Evolutionary conservation across 2,888 invertebrate species (phyloP).

Genomic region (Mythimna loreyi): DNA sequence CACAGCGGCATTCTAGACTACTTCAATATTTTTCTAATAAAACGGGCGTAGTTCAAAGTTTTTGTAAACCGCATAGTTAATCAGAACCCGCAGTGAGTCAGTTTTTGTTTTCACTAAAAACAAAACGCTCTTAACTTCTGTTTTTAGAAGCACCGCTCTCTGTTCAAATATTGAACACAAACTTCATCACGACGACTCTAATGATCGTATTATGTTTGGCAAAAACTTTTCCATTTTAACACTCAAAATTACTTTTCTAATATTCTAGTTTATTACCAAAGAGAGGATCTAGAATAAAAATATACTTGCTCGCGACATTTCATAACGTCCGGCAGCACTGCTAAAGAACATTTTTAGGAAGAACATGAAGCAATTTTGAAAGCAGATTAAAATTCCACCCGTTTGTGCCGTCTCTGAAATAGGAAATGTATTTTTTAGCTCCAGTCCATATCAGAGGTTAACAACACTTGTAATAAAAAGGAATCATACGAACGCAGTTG

Average conservation of each 20-base stretch:
- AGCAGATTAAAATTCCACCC: constrained; percentile 57
- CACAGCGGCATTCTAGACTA: constrained; percentile 39
- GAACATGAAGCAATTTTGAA: constrained; percentile 59
- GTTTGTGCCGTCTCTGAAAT: constrained; percentile 46
- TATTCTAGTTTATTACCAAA: constrained; percentile 27
- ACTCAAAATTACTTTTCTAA: constrained; percentile 28
- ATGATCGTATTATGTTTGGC: constrained; percentile 69
- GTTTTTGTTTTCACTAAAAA: constrained; percentile 85
- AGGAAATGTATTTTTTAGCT: constrained; percentile 48
- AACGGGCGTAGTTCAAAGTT: constrained; percentile 57
- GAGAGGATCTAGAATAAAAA: constrained; percentile 22
- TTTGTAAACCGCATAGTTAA: constrained; percentile 60
- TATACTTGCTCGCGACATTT: constrained; percentile 25
- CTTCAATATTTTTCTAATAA: constrained; percentile 60
- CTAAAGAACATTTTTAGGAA: constrained; percentile 40
- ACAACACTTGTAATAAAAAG: constrained; percentile 20
- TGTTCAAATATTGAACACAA: constrained; percentile 79
- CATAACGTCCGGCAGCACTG: constrained; percentile 33
- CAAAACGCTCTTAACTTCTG: constrained; percentile 87
- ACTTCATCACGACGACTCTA: constrained; percentile 76
- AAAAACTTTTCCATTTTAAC: constrained; percentile 46
- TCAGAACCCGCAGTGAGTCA: constrained; percentile 61
- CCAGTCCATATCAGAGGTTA: constrained; percentile 47
- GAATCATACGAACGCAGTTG: neutral
- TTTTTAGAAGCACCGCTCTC: constrained; percentile 79